phyloP scores from a whole-genome alignment of 2,797 vertebrate genomes.

The Kryptopterus vitreolus region DNA sequence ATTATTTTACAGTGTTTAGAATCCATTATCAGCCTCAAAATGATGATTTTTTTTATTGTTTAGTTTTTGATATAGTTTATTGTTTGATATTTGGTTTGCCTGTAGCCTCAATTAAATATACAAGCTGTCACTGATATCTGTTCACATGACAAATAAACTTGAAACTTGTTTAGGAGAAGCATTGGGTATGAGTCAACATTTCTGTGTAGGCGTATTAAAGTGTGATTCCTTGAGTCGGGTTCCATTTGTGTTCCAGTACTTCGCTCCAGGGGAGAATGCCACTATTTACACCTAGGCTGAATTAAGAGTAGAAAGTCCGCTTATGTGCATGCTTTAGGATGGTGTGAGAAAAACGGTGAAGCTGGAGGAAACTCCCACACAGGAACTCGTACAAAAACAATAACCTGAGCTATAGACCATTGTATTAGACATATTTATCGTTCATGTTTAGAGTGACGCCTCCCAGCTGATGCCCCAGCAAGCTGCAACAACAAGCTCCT shows the following conservation, averaged over 20 bases:
- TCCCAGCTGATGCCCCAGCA: neutral
- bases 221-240: neutral
- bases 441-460: too few species aligned
- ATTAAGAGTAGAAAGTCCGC: neutral
- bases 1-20: neutral
- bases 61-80: too few species aligned
- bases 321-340: neutral
- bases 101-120: too few species aligned
- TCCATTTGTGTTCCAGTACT: neutral
- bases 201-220: neutral
- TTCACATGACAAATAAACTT: too few species aligned
- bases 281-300: neutral
- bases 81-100: too few species aligned
- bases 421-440: neutral
- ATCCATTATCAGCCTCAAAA: neutral
- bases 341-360: neutral
- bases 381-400: neutral
- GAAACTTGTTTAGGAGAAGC: neutral
- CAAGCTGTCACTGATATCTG: too few species aligned
- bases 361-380: neutral
- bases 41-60: neutral
- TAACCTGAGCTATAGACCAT: neutral
- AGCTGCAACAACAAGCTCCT: neutral
- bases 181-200: slow-evolving; percentile 1
- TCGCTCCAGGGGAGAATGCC: neutral